A percentile compares a stretch with the other conserved stretches of the same genome.
Evolutionary conservation across 1,140 invertebrate genomes (phyloP).

Genomic region (Microplitis mediator): DNA sequence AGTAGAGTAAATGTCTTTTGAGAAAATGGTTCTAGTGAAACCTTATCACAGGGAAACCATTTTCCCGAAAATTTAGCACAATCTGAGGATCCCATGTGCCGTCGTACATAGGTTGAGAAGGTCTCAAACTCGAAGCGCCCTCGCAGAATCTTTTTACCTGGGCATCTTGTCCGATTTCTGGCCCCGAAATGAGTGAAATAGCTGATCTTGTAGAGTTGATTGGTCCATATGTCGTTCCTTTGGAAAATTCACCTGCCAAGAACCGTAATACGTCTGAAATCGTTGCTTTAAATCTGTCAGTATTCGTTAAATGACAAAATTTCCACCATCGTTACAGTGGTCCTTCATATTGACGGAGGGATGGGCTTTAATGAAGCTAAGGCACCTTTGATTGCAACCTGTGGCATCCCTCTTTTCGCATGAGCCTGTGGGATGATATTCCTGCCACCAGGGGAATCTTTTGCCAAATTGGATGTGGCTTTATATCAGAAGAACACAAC

Average conservation of each 20-base stretch:
- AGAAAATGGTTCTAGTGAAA: not conserved
- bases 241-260: too few relatives aligned
- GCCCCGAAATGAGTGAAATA: too few relatives aligned
- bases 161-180: too few relatives aligned
- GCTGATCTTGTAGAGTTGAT: too few relatives aligned
- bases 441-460: not conserved
- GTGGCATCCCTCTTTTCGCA: not conserved
- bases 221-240: too few relatives aligned
- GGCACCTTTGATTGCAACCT: not conserved
- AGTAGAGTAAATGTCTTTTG: not conserved
- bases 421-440: not conserved
- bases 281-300: too few relatives aligned
- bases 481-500: not conserved
- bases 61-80: not conserved
- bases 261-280: too few relatives aligned
- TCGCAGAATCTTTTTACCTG: not conserved
- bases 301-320: not conserved
- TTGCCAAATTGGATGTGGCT: not conserved
- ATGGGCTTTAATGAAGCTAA: not conserved
- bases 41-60: not conserved
- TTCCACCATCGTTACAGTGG: constrained; percentile 9
- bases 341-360: constrained; percentile 3
- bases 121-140: not conserved
- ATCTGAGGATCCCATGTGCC: constrained; percentile 11
- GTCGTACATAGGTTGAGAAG: constrained; percentile 3